phyloP scores from a whole-genome alignment of 2,888 invertebrate genomes.

The Calliopum simillimum region DNA sequence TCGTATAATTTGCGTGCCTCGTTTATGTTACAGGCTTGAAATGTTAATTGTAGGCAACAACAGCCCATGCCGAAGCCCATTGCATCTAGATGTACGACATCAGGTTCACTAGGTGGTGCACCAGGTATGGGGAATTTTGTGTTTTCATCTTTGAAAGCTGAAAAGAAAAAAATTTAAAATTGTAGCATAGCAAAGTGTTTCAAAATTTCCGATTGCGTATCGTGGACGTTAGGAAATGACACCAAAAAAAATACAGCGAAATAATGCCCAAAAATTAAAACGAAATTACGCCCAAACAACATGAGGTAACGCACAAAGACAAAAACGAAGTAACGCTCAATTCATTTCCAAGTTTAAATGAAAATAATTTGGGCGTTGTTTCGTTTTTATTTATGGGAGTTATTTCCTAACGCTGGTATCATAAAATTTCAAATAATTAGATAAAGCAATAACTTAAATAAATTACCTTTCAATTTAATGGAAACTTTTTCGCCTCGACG shows the following conservation, averaged over 20 bases:
- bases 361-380: no score
- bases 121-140: constrained; percentile 89
- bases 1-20: constrained; percentile 97
- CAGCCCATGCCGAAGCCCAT: constrained; percentile 99
- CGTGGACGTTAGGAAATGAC: no score
- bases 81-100: constrained; percentile 97
- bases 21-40: constrained; percentile 92
- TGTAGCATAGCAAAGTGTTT: not conserved
- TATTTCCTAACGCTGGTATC: no score
- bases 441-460: not conserved
- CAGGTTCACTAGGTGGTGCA: constrained; percentile 80
- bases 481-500: constrained; percentile 94
- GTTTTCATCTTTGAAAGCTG: constrained; percentile 90
- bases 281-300: no score
- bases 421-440: no score
- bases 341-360: no score
- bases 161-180: not conserved
- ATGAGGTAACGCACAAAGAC: no score
- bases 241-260: no score
- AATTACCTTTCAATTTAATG: constrained; percentile 93
- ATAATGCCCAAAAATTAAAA: no score
- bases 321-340: no score
- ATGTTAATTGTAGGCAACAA: constrained; percentile 95
- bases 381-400: no score
- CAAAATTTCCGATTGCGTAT: no score